Evolutionary conservation across 1,140 invertebrate species (phyloP), one percentile per base, ranked within the genome.

Genomic region (Drosophila persimilis): DNA sequence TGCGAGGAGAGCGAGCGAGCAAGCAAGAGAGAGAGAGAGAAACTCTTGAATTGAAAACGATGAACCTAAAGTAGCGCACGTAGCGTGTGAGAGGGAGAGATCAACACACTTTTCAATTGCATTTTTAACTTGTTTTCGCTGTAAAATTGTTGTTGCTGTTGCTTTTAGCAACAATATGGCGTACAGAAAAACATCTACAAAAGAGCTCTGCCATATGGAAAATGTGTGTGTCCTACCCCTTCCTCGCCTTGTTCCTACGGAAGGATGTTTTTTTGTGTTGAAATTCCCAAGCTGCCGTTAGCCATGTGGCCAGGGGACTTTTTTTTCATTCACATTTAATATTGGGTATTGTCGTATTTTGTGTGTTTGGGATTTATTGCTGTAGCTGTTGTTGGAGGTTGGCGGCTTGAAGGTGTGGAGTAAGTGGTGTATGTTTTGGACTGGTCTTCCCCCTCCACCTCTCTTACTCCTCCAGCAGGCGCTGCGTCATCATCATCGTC

Each of bases 11-110:
- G 51, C 39, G 46, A 52, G 41, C 51, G 51, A 44, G 46, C 54
- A 54, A 62, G 51, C 24, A 26, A 55, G 26, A 44, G 17, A 51
- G 60, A 39, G 41, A 61, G 75, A 76, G 80, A 80, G 80, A 84
- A 84, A 85, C 80, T 80, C 73, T 65, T 62, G 71, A 86, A 86
- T 88, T 86, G 80, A 83, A 86, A 86, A 86, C 83, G 78, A 86
- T 83, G 83, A 86, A 86, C 83, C 83, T 75, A 83, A 86, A 86
- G 78, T 86, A 86, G 81, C 78, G 62, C 81, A 86, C 80, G 73
- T 66, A 73, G 58, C 59, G 63, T 22, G 58, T 29, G 44, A 22
- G 29, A 41, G 24, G 22, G 43, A 51, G 46, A 72, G 35, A 54
- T 53, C 31, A 53, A 43, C 55, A 63, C 31, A 75, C 73, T 72